Evolutionary conservation across 2,113 vertebrate genomes (phyloP).

Genomic region (Rostratula benghalensis): DNA sequence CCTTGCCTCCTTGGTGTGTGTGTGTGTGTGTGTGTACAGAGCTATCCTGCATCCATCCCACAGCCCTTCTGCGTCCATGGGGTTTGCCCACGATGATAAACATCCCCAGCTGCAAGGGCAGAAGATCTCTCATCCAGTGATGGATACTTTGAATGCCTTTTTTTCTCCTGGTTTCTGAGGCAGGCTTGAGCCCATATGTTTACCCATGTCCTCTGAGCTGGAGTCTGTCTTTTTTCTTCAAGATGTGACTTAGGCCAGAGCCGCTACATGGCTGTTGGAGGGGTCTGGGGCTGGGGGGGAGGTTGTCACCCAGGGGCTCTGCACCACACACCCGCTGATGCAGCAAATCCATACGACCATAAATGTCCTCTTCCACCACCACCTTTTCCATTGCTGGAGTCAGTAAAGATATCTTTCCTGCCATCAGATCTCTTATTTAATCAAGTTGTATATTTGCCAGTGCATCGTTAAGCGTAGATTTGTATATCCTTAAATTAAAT

Average conservation of each 20-base stretch:
- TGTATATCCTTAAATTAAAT: slow-evolving; percentile 28
- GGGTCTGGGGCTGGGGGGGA: too few species aligned
- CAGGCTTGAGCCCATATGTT: not conserved
- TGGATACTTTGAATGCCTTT: not conserved
- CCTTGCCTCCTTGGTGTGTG: not conserved
- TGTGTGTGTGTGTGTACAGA: rapidly evolving
- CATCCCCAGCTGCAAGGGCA: not conserved
- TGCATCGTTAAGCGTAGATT: not conserved
- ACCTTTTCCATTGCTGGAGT: not conserved
- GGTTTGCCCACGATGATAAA: not conserved
- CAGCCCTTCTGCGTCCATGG: too few species aligned
- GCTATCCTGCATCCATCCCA: rapidly evolving
- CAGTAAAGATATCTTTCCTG: not conserved
- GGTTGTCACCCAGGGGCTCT: rapidly evolving
- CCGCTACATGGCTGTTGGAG: rapidly evolving
- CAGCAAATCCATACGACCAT: rapidly evolving
- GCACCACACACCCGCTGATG: rapidly evolving
- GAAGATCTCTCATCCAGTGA: rapidly evolving
- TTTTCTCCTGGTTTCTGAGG: not conserved
- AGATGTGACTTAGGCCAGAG: rapidly evolving
- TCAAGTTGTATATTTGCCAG: not conserved
- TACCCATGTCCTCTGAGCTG: too few species aligned
- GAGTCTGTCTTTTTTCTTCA: not conserved
- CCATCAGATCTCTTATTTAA: not conserved
- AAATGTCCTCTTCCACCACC: not conserved